Evolutionary conservation across 1,140 invertebrate genomes (phyloP), one percentile per base, ranked within the genome.

Genomic region (Drosophila arizonae): DNA sequence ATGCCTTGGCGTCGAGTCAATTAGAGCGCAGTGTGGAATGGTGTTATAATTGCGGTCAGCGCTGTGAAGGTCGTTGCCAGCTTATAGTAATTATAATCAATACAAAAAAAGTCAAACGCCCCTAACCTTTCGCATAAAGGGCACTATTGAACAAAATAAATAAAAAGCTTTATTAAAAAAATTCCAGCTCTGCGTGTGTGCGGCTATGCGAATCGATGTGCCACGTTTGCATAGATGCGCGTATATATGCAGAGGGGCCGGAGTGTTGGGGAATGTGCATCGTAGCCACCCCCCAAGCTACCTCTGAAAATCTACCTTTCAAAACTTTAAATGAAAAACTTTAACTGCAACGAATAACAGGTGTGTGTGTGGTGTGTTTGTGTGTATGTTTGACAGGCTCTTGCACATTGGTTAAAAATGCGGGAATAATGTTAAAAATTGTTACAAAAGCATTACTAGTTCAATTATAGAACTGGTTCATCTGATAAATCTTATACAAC

Each of bases 291-390:
- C 30, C 21, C 8, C 21, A 55, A 33, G 24, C 39, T 24, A 13
- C 39, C 28, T 26, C 28, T 17, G 3, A n/a, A n/a, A 54, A 55
- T 21, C 41, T 68, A 71, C 76, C 84, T 77, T 88, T 79, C 69
- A 76, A 74, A 87, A 87, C 84, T 87, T 87, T 87, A 87, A 87
- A 87, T 87, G 84, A 82, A 87, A 87, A 87, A 87, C 79, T 87
- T 87, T 88, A 87, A 82, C 76, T 87, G 82, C 82, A 67, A 28
- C 17, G 28, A 13, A 39, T 39, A 39, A 0, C 10, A 13, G 3
- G 11, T 24, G 45, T 51, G 15, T 26, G 17, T 36, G n/a, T 36
- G n/a, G n/a, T 15, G 45, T 51, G 15, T 36, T 11, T 33, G 51
- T 10, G 55, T 55, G 33, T 10, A 13, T 24, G 28, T 62, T 36